A percentile compares a stretch with the other conserved stretches of the same genome.
phyloP scores from a whole-genome alignment of 2,113 vertebrate species.

The Thalassarche chlororhynchos region DNA sequence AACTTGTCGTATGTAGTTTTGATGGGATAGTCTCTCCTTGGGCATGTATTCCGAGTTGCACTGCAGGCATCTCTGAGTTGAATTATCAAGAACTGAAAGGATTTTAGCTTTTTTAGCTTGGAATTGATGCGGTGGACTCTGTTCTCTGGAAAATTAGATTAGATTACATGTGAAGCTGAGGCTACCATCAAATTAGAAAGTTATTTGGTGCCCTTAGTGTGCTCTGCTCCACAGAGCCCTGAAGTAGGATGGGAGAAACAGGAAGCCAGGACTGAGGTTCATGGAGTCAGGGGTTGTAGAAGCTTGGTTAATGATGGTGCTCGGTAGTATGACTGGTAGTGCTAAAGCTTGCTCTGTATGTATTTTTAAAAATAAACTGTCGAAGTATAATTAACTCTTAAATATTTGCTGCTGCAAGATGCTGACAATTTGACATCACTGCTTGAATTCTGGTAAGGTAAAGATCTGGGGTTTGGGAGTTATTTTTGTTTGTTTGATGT shows the following conservation, averaged over 20 bases:
- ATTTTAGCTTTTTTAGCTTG: not conserved
- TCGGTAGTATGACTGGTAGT: not conserved
- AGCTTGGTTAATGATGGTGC: not conserved
- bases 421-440: not conserved
- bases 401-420: constrained; percentile 7
- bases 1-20: not conserved
- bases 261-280: not conserved
- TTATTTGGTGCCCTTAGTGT: not conserved
- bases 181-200: not conserved
- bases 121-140: not conserved
- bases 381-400: not conserved
- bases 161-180: not conserved
- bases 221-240: not conserved
- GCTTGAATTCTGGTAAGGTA: constrained; percentile 21
- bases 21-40: not conserved
- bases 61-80: not conserved
- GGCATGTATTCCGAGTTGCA: not conserved
- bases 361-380: not conserved
- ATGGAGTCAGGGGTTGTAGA: not conserved
- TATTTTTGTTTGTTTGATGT: not conserved
- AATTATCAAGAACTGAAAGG: not conserved
- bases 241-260: not conserved
- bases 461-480: not conserved
- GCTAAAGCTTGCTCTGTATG: not conserved
- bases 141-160: not conserved